Evolutionary conservation across 2,888 invertebrate genomes (phyloP), one percentile per base, ranked within the genome.

Genomic region (Anticlea derivata): DNA sequence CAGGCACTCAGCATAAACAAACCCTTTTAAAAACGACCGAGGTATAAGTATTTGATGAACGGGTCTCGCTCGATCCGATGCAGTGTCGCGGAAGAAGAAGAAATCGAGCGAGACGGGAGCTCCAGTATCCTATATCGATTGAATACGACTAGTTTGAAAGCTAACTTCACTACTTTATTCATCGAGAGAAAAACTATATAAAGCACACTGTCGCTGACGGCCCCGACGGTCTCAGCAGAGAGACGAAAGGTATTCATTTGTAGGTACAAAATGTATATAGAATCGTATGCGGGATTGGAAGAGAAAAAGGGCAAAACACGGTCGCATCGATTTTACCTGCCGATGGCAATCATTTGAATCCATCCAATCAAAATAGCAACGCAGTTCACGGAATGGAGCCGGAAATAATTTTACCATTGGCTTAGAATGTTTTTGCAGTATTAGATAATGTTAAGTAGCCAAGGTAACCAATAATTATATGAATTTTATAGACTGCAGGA

Each of bases 1-100:
- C 35, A 59, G 55, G 41, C 65, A 58, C 52, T 63, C 54, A 70
- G 62, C 58, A 66, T 65, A 66, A 70, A 70, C 67, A 62, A 58
- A 50, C 50, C 35, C 67, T 79, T 73, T 73, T 65, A 73, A 80
- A 80, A 73, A 73, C 75, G 79, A 79, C 66, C 63, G 60, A 59
- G 63, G 66, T 73, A 78, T 78, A 78, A 79, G 80, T 81, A 81
- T 83, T 80, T 78, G 75, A 83, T 82, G 75, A 78, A 76, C 77
- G 45, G 27, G 26, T 59, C 59, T 65, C 64, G 64, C 58, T 65
- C 65, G 63, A 70, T 67, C 67, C 65, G 67, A 70, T 66, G 63
- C 68, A 63, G 58, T 72, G 73, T 73, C 67, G 75, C 76, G 80
- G 80, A 81, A 80, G 76, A 78, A 80, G 76, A 78, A 73, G 77